Percentiles rank a stretch among this genome's conserved stretches.
These are phyloP conservation scores for Tachuris rubrigastra DNA, from an alignment of 2,113 vertebrate genomes.

Conservation along the genomic window DNA sequence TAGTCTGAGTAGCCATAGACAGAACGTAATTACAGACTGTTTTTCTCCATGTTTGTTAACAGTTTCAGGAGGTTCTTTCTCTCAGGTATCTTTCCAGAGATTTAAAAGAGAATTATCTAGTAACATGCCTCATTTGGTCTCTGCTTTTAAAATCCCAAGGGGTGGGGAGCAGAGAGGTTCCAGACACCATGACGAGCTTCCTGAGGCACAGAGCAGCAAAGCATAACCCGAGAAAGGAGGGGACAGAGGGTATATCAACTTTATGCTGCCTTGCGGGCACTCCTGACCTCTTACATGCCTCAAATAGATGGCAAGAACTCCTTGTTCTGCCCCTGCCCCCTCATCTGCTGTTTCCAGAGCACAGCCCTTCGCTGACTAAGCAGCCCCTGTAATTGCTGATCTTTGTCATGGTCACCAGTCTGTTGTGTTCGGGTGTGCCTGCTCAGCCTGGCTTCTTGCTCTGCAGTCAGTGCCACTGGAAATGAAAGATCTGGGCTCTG, in stretches of 20 bases:
- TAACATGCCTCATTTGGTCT: not conserved
- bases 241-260: not conserved
- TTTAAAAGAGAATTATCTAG: not conserved
- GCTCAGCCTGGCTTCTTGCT: not conserved
- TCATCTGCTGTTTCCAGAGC: not conserved
- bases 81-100: not conserved
- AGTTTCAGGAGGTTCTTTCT: not conserved
- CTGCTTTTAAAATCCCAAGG: not conserved
- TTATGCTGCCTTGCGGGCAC: not conserved
- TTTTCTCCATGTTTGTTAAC: not conserved
- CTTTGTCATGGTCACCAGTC: not conserved
- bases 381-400: not conserved
- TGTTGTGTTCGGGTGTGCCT: not conserved
- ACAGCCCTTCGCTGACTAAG: not conserved
- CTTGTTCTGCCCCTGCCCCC: not conserved
- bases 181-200: not conserved
- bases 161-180: not conserved
- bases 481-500: not conserved
- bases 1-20: not conserved
- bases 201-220: not conserved
- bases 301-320: not conserved
- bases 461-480: not conserved
- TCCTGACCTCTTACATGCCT: not conserved
- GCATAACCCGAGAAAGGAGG: not conserved
- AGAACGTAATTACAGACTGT: not conserved